These are phyloP conservation scores for Microctenopoma steveboyesi DNA, from an alignment of 2,797 vertebrate species.

Conservation along the genomic window DNA sequence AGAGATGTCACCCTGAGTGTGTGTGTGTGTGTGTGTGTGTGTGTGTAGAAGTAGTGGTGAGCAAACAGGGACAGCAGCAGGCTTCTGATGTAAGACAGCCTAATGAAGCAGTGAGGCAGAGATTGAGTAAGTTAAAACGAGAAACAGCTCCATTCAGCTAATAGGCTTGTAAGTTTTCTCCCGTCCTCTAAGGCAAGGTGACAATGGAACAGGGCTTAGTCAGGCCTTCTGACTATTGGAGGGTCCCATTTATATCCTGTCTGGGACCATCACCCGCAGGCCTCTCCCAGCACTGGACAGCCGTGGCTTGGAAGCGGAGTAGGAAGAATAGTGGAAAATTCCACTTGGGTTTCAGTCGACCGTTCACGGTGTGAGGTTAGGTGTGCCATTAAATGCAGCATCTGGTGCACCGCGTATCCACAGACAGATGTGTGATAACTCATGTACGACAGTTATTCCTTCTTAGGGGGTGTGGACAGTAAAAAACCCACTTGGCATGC, in stretches of 20 bases:
- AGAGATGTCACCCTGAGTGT: slow-evolving; percentile 76
- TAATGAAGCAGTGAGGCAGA: slow-evolving; percentile 71
- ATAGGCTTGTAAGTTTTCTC: slow-evolving; percentile 76
- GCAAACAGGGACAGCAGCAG: slow-evolving; percentile 47
- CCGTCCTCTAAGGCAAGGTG: slow-evolving; percentile 84
- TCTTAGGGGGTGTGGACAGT: slow-evolving; percentile 48
- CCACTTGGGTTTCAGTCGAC: slow-evolving; percentile 54
- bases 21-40: slow-evolving; percentile 29
- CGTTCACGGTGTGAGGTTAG: slow-evolving; percentile 62
- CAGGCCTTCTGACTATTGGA: slow-evolving; percentile 73
- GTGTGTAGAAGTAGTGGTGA: slow-evolving; percentile 31
- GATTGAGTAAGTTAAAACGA: slow-evolving; percentile 60
- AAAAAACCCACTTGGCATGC: slow-evolving; percentile 61
- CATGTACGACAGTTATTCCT: slow-evolving; percentile 62
- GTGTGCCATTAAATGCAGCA: slow-evolving; percentile 75
- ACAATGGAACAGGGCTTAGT: slow-evolving; percentile 75
- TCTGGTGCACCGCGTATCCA: slow-evolving; percentile 63
- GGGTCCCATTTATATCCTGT: slow-evolving; percentile 79
- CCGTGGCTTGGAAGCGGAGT: slow-evolving; percentile 6
- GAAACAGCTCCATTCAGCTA: slow-evolving; percentile 65
- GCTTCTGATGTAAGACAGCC: slow-evolving; percentile 62
- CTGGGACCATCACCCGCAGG: slow-evolving; percentile 67
- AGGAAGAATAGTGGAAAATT: slow-evolving; percentile 60
- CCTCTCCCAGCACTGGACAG: slow-evolving; percentile 56
- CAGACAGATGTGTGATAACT: slow-evolving; percentile 73